Percentiles rank a stretch among this genome's conserved stretches.
Evolutionary conservation across 2,888 invertebrate genomes (phyloP).

Genomic region (Junonia oenone): DNA sequence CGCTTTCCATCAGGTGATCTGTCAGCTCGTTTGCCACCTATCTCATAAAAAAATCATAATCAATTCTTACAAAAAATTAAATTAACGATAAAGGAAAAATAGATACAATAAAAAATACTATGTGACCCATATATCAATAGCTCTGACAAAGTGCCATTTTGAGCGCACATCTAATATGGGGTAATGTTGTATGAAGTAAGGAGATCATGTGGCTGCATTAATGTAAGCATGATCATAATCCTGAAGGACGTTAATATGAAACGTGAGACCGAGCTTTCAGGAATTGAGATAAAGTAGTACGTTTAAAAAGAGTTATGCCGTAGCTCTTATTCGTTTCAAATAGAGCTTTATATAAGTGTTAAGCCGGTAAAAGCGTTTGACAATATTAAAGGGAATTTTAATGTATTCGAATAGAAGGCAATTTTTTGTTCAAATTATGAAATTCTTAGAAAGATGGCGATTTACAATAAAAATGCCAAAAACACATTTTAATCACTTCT

Average conservation of each 20-base stretch:
- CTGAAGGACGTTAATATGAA: conserved; percentile 41
- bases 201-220: conserved; percentile 40
- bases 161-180: background rate
- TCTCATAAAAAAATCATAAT: no score
- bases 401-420: no score
- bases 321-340: conserved; percentile 4
- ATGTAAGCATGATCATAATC: conserved; percentile 37
- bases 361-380: background rate
- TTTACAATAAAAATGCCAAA: no score
- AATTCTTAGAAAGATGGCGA: no score
- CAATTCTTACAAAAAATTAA: no score
- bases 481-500: no score
- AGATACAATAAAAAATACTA: background rate
- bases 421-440: no score
- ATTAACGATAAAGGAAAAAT: no score
- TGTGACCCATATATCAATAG: conserved; percentile 6
- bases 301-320: conserved; percentile 17
- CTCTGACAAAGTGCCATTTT: background rate
- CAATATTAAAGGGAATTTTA: no score
- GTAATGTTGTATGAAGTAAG: conserved; percentile 17
- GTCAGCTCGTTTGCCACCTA: no score
- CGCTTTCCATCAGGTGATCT: no score
- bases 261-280: conserved; percentile 36
- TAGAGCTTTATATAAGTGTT: background rate
- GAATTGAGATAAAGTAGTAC: conserved; percentile 26